Percentiles rank a stretch among this genome's conserved stretches.
Conservation (phyloP, 1,140 invertebrate genomes). For the Papilio xuthus region DNA sequence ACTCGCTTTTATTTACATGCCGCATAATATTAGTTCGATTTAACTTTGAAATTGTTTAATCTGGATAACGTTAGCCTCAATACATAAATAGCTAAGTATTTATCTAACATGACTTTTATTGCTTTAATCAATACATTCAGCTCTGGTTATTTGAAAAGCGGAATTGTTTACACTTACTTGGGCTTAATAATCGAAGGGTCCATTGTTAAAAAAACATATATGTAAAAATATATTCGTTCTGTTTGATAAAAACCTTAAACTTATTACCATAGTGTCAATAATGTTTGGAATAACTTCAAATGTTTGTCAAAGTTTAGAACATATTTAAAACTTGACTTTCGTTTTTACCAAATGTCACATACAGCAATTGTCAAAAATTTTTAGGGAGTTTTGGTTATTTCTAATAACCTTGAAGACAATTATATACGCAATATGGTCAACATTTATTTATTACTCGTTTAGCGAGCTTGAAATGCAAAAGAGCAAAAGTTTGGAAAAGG, state of each 20-base stretch:
- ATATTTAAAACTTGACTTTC: conserved; percentile 55
- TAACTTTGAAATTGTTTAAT: neutral
- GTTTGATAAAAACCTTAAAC: neutral
- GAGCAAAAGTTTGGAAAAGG: conserved; percentile 68
- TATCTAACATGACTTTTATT: neutral
- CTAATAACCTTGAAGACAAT: conserved; percentile 61
- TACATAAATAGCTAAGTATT: neutral
- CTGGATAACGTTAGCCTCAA: conserved; percentile 16
- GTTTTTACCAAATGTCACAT: conserved; percentile 55
- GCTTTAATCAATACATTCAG: neutral
- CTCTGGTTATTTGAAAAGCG: neutral
- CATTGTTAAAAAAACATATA: no score
- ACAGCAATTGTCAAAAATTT: conserved; percentile 67
- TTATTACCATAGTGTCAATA: conserved; percentile 4
- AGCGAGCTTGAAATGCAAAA: conserved; percentile 73
- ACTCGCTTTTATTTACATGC: neutral
- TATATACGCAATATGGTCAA: conserved; percentile 64
- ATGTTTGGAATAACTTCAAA: conserved; percentile 2
- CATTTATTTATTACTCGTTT: conserved; percentile 62
- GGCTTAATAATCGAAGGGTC: neutral
- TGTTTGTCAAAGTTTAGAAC: conserved; percentile 59
- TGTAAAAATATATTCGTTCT: neutral
- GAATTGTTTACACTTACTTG: neutral
- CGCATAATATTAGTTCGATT: conserved; percentile 1
- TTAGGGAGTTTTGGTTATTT: conserved; percentile 61